Conservation (phyloP, 2,888 invertebrate genomes). For the Tenthredo amoena region DNA sequence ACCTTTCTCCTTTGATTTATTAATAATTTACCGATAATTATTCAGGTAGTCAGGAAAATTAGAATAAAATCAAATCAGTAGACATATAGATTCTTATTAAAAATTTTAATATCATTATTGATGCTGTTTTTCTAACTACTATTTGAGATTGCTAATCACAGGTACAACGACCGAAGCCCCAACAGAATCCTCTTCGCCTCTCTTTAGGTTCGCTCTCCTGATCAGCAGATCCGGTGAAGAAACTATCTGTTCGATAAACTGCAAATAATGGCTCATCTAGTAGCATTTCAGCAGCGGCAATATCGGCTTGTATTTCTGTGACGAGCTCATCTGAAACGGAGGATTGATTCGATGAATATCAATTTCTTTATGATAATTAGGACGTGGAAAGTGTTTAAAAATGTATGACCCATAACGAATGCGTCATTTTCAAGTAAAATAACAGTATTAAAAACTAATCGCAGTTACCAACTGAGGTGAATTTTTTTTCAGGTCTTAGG, state of each 20-base stretch:
- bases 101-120: neutral
- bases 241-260: conserved; percentile 79
- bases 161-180: neutral
- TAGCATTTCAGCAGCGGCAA: conserved; percentile 82
- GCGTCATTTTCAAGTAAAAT: no score
- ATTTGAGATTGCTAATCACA: neutral
- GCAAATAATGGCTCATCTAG: conserved; percentile 81
- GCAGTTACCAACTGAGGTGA: conserved; percentile 82
- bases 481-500: conserved; percentile 91
- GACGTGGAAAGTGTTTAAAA: conserved; percentile 5
- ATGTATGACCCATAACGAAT: neutral
- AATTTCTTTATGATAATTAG: neutral
- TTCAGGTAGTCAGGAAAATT: neutral
- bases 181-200: conserved; percentile 10
- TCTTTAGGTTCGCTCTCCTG: neutral
- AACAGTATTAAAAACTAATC: neutral
- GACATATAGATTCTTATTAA: neutral
- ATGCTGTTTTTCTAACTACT: neutral
- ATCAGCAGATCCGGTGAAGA: conserved; percentile 75
- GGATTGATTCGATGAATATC: neutral
- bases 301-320: conserved; percentile 89
- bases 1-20: neutral
- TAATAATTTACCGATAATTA: neutral
- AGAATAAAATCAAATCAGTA: neutral
- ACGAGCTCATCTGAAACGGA: conserved; percentile 84